Base-by-base conservation (phyloP, 2,797 vertebrate species). In the Acanthiza pusilla region DNA sequence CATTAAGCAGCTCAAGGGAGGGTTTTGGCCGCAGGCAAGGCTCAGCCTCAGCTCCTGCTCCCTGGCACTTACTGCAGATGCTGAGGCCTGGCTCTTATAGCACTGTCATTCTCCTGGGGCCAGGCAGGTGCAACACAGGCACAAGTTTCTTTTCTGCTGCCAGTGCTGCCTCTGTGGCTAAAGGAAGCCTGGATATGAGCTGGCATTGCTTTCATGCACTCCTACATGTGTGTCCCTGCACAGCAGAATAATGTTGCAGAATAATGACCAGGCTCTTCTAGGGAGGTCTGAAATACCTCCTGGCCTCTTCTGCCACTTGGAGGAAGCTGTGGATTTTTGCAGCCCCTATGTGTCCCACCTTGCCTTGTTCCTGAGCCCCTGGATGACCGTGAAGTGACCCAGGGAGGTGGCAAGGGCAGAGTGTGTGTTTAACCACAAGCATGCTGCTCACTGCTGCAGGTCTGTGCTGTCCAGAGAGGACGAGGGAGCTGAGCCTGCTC, bases 361-460 rank as follows among this genome's bases (percentile, higher is more conserved):
- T 43, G 58, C 47, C 70, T 65, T 47, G 8, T 4, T 83, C 66
- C 68, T 40, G 50, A 81, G 63, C 11, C 26, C 11, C 54, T 45
- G 60, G 50, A 4, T 54, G 62, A 5, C 40, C 30, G 10, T 6
- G 32, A 61, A 34, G 54, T 18, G 22, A 22, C 43, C 16, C 16
- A 29, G 25, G 45, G 18, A 42, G 45, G 11, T 20, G 48, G 20
- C 1, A 6, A 40, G 50, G 23, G 36, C 45, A 54, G 50, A 17
- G 34, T 16, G 19, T 25, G 23, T 43, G 5, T 77, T 81, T 48
- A 68, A 26, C 9, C 27, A 6, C 2, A 13, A 54, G 25, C n/a
- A 26, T 0, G 0, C 48, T 71, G 48, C 68, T 77, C 45, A 5
- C 30, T 1, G 1, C 34, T 42, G 50, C 45, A 57, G 47, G 22